phyloP scores from a whole-genome alignment of 2,888 invertebrate genomes.

The Thymelicus lineola region DNA sequence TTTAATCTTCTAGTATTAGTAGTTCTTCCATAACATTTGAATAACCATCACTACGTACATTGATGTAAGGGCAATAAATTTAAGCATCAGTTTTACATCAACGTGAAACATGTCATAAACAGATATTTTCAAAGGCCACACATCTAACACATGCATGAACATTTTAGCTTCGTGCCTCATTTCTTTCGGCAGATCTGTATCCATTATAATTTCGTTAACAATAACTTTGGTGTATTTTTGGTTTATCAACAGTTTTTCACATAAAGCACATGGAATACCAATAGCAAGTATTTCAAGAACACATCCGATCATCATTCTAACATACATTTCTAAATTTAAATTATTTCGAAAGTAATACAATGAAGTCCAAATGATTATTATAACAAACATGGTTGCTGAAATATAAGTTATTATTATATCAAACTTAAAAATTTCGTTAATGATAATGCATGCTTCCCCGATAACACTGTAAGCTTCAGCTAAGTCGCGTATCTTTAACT shows the following conservation, averaged over 20 bases:
- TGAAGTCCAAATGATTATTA: conserved; percentile 61
- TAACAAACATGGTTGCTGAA: conserved; percentile 60
- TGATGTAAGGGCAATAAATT: conserved; percentile 68
- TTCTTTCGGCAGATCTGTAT: conserved; percentile 60
- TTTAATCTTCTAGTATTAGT: conserved; percentile 32
- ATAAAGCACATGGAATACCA: conserved; percentile 56
- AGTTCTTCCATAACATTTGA: conserved; percentile 63
- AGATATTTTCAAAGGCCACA: conserved; percentile 55
- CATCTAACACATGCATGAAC: conserved; percentile 66
- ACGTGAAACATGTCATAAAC: conserved; percentile 67
- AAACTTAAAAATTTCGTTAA: conserved; percentile 64
- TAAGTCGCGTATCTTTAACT: conserved; percentile 58
- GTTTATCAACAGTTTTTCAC: conserved; percentile 55
- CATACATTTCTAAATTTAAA: conserved; percentile 7
- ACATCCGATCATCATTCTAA: conserved; percentile 51
- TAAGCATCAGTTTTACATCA: conserved; percentile 66
- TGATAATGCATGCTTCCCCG: conserved; percentile 55
- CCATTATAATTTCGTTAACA: conserved; percentile 67
- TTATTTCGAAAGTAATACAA: conserved; percentile 28
- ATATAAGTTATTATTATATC: conserved; percentile 65
- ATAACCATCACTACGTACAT: conserved; percentile 72
- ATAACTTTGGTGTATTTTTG: conserved; percentile 60
- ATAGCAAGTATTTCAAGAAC: conserved; percentile 54
- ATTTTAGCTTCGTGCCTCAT: conserved; percentile 68
- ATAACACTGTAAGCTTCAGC: conserved; percentile 58